A percentile compares a stretch with the other conserved stretches of the same genome.
These are phyloP conservation scores for Hylia prasina DNA, from an alignment of 2,113 vertebrate genomes.

Conservation along the genomic window DNA sequence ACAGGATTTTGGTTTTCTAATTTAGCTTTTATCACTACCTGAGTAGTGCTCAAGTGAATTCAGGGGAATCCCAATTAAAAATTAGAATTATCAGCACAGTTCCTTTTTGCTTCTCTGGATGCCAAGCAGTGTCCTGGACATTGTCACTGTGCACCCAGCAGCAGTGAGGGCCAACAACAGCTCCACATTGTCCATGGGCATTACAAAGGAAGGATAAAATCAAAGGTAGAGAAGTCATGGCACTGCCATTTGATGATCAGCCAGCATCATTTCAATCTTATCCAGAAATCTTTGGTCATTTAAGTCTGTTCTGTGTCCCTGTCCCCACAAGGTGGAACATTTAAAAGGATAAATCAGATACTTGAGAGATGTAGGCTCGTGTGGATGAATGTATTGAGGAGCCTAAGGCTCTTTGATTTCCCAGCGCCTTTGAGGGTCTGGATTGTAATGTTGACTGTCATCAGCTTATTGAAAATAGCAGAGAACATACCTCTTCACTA, in stretches of 20 bases:
- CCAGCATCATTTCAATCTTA: background rate
- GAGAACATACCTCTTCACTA: background rate
- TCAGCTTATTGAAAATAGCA: background rate
- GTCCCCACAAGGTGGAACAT: background rate
- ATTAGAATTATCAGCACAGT: background rate
- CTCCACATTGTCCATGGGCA: background rate
- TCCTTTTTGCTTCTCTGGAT: background rate
- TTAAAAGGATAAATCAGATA: background rate
- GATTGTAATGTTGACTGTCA: background rate
- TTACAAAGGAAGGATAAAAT: background rate
- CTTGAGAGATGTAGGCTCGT: background rate
- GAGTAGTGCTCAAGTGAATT: background rate
- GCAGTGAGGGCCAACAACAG: background rate
- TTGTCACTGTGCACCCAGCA: background rate
- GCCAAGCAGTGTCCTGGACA: background rate
- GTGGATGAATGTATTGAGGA: background rate
- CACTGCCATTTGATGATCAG: background rate
- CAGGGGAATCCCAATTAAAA: background rate
- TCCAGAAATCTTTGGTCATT: background rate
- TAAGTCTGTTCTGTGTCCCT: background rate
- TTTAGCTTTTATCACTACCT: background rate
- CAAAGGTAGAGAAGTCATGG: background rate
- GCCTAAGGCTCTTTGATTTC: constrained; percentile 1
- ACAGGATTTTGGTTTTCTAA: background rate
- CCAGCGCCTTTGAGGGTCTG: background rate